These are phyloP conservation scores for Tympanuchus pallidicinctus DNA, from an alignment of 2,113 vertebrate genomes.

Conservation along the genomic window DNA sequence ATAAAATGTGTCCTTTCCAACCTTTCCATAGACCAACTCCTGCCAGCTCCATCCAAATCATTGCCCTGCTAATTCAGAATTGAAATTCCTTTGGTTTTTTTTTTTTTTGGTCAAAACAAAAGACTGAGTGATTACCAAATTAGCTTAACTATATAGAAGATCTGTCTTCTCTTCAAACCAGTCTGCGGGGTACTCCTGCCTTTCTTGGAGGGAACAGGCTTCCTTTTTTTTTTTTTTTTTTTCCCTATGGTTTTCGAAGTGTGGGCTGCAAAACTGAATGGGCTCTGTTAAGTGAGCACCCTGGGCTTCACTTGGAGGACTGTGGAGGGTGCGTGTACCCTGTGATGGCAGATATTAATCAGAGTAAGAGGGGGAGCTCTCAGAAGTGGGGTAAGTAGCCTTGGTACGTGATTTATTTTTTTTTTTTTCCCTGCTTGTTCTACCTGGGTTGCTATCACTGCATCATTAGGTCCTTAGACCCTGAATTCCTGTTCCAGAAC, in stretches of 20 bases:
- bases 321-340: accelerated
- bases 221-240: too few relatives aligned
- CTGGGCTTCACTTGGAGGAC: neutral
- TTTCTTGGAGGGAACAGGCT: neutral
- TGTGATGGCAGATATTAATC: neutral
- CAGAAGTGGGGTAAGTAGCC: neutral
- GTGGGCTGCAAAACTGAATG: neutral
- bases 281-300: neutral
- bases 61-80: neutral
- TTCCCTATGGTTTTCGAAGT: neutral
- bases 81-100: neutral
- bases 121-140: neutral
- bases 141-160: neutral
- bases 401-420: neutral
- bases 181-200: neutral
- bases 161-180: neutral
- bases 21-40: neutral
- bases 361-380: neutral
- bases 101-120: neutral
- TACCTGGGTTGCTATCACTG: neutral
- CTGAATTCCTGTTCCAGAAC: neutral
- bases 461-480: neutral
- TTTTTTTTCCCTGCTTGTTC: neutral
- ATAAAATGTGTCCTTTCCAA: neutral
- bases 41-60: neutral